Evolutionary conservation across 1,140 invertebrate genomes (phyloP).

Genomic region (Drosophila tani): DNA sequence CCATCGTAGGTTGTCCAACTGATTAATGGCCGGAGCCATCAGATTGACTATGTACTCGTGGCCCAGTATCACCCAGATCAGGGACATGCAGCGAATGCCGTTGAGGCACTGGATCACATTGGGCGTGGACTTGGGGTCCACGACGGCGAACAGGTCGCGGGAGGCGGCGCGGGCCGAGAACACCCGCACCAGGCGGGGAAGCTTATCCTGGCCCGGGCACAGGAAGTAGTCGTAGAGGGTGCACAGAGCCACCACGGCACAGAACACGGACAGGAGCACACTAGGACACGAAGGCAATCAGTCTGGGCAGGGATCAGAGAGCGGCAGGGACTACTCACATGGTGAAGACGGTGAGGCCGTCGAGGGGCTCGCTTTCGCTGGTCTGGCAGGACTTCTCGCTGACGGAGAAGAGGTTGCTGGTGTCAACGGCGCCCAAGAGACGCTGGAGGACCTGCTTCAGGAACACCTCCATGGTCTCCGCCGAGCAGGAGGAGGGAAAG

Average conservation of each 20-base stretch:
- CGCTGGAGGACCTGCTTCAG: conserved; percentile 36
- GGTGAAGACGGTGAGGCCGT: conserved; percentile 47
- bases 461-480: conserved; percentile 32
- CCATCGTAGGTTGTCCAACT: conserved; percentile 33
- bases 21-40: conserved; percentile 24
- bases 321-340: conserved; percentile 47
- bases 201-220: conserved; percentile 29
- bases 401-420: not conserved
- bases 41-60: conserved; percentile 25
- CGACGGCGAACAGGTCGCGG: conserved; percentile 45
- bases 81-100: conserved; percentile 64
- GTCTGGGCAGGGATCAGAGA: not conserved
- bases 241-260: conserved; percentile 15
- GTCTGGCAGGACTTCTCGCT: conserved; percentile 30
- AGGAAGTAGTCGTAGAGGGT: conserved; percentile 62
- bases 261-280: conserved; percentile 36
- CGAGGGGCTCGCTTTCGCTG: conserved; percentile 18
- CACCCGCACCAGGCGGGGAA: conserved; percentile 22
- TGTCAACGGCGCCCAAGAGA: conserved; percentile 19
- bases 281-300: conserved; percentile 28
- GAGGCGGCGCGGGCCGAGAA: conserved; percentile 60
- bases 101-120: conserved; percentile 71
- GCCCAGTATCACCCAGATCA: conserved; percentile 64
- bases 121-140: conserved; percentile 45
- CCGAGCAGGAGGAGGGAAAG: conserved; percentile 53